Conservation (phyloP, 2,888 invertebrate genomes). For the Parnassius apollo region DNA sequence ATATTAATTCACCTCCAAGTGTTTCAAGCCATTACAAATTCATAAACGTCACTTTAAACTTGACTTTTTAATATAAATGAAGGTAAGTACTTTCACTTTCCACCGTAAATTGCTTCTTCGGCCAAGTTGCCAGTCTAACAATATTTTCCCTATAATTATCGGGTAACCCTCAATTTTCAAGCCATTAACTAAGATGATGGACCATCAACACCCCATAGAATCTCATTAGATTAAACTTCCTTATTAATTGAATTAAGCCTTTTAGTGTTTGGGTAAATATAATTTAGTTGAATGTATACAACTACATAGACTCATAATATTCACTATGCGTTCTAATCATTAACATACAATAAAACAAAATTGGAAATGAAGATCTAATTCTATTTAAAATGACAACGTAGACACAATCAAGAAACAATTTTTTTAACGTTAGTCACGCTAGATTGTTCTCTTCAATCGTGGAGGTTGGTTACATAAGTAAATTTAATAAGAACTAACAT, state of each 20-base stretch:
- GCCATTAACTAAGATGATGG: conserved; percentile 47
- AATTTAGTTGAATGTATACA: not conserved
- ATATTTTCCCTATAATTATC: conserved; percentile 33
- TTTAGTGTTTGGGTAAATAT: conserved; percentile 9
- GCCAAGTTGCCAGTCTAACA: conserved; percentile 4
- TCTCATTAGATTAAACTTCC: conserved; percentile 23
- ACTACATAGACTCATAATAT: too few relatives aligned
- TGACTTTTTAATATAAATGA: not conserved
- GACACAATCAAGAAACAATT: too few relatives aligned
- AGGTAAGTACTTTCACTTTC: not conserved
- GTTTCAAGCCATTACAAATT: not conserved
- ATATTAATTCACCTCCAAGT: not conserved
- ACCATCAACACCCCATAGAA: conserved; percentile 31
- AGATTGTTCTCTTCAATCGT: too few relatives aligned
- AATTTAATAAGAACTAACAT: too few relatives aligned
- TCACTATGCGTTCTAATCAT: too few relatives aligned
- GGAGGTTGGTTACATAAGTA: too few relatives aligned
- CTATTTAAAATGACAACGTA: too few relatives aligned
- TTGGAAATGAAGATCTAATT: too few relatives aligned
- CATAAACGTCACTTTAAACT: conserved; percentile 1
- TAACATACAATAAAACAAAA: too few relatives aligned
- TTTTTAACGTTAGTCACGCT: too few relatives aligned
- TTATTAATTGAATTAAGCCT: conserved; percentile 23
- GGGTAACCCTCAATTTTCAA: conserved; percentile 45
- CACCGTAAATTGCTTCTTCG: conserved; percentile 10